Conservation (phyloP, 2,113 vertebrate species). For the Marcusenius ussheri region DNA sequence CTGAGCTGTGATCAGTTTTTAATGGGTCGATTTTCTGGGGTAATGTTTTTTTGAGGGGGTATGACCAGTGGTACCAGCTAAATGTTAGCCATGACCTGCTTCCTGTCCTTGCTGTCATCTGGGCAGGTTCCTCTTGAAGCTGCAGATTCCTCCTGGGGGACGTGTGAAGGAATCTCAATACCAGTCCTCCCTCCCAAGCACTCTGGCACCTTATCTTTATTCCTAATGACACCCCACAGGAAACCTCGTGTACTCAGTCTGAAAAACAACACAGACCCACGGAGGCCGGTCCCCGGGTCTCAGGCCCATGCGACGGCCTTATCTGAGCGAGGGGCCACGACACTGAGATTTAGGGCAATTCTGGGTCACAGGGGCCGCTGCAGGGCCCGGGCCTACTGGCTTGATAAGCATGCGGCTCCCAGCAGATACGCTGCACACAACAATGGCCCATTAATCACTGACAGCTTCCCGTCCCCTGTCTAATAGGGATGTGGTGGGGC, state of each 20-base stretch:
- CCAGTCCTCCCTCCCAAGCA: background rate
- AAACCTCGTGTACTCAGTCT: conserved; percentile 77
- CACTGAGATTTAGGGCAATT: conserved; percentile 58
- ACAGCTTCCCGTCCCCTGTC: conserved; percentile 54
- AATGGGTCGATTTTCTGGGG: conserved; percentile 18
- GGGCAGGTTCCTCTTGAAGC: background rate
- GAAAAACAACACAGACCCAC: conserved; percentile 76
- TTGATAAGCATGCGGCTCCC: conserved; percentile 63
- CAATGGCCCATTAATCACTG: conserved; percentile 69
- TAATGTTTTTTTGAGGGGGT: conserved; percentile 1
- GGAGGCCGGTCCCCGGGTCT: conserved; percentile 61
- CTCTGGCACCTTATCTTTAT: conserved; percentile 63
- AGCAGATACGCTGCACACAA: conserved; percentile 66
- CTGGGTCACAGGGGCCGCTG: conserved; percentile 57
- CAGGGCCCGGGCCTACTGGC: conserved; percentile 58
- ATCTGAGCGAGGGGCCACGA: conserved; percentile 57
- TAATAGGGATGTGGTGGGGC: conserved; percentile 52
- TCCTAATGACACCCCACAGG: conserved; percentile 69
- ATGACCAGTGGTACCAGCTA: background rate
- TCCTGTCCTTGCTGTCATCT: background rate
- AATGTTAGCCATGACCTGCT: background rate
- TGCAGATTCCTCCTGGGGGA: background rate
- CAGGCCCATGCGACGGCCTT: conserved; percentile 57
- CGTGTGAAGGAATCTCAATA: background rate
- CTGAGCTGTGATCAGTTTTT: conserved; percentile 31